Conservation (phyloP, 2,888 invertebrate species). For the Leucophora obtusa region DNA sequence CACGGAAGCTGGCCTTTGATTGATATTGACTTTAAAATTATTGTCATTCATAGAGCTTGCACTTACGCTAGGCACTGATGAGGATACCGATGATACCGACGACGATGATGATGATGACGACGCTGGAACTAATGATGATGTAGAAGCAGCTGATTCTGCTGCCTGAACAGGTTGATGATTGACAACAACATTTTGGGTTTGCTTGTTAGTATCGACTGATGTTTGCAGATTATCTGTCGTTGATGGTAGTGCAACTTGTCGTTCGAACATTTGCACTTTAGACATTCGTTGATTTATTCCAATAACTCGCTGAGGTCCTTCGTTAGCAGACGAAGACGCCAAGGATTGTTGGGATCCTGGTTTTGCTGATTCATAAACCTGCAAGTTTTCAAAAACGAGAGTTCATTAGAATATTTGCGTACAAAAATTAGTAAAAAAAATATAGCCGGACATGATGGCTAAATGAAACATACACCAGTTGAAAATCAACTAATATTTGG, state of each 20-base stretch:
- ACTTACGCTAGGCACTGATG: constrained; percentile 23
- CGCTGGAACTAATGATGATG: constrained; percentile 41
- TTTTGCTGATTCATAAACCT: constrained; percentile 75
- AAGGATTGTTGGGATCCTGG: constrained; percentile 68
- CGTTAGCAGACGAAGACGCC: constrained; percentile 31
- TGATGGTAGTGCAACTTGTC: constrained; percentile 72
- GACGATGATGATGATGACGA: constrained; percentile 39
- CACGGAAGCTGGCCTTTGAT: constrained; percentile 31
- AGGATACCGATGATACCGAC: constrained; percentile 18
- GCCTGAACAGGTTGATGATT: constrained; percentile 29
- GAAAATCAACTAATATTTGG: too few species aligned
- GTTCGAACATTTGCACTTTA: constrained; percentile 70
- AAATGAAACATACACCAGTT: too few species aligned
- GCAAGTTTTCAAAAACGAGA: neutral
- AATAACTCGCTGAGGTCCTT: constrained; percentile 66
- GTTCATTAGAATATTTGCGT: neutral
- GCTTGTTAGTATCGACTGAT: constrained; percentile 65
- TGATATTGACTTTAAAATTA: constrained; percentile 37
- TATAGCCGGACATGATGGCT: too few species aligned
- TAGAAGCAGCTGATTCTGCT: constrained; percentile 30
- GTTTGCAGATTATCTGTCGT: constrained; percentile 65
- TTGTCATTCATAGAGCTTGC: constrained; percentile 34
- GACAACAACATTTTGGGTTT: neutral
- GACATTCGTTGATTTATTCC: constrained; percentile 57
- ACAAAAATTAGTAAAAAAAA: too few species aligned